These are phyloP conservation scores for Pimpla rufipes DNA, from an alignment of 2,888 invertebrate species.

Conservation along the genomic window DNA sequence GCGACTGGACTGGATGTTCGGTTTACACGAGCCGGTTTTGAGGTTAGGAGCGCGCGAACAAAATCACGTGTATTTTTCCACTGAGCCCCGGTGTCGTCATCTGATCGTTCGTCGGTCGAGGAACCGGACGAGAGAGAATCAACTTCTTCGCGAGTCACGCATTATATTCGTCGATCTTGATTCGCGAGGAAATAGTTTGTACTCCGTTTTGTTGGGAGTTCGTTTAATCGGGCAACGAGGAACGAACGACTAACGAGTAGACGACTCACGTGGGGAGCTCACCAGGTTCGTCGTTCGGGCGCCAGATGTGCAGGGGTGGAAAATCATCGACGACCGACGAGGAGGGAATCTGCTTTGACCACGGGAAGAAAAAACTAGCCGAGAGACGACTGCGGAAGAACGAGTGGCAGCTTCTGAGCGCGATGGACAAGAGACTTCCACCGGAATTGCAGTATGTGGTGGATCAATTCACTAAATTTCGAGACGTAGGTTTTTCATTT, in stretches of 20 bases:
- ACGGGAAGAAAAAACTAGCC: not conserved
- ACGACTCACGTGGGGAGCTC: too few species aligned
- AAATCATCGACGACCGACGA: not conserved
- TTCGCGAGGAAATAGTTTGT: not conserved
- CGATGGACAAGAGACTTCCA: conserved; percentile 54
- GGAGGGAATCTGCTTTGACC: not conserved
- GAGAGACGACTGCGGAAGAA: not conserved
- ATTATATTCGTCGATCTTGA: not conserved
- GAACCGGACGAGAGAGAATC: too few species aligned
- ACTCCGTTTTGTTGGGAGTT: not conserved
- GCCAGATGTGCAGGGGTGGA: not conserved
- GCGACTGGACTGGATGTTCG: not conserved
- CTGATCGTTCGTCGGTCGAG: not conserved
- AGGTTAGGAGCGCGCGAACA: conserved; percentile 57
- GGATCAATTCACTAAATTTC: conserved; percentile 58
- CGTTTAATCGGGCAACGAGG: not conserved
- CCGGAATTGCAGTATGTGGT: conserved; percentile 63
- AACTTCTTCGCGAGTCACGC: not conserved
- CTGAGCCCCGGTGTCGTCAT: not conserved
- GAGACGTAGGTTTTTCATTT: conserved; percentile 62
- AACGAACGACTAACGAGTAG: not conserved
- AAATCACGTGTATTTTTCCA: not conserved
- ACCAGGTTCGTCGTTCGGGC: too few species aligned
- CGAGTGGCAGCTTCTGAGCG: not conserved
- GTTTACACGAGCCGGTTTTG: conserved; percentile 7